Evolutionary conservation across 2,888 invertebrate genomes (phyloP), one percentile per base, ranked within the genome.

Genomic region (Allygus modestus): DNA sequence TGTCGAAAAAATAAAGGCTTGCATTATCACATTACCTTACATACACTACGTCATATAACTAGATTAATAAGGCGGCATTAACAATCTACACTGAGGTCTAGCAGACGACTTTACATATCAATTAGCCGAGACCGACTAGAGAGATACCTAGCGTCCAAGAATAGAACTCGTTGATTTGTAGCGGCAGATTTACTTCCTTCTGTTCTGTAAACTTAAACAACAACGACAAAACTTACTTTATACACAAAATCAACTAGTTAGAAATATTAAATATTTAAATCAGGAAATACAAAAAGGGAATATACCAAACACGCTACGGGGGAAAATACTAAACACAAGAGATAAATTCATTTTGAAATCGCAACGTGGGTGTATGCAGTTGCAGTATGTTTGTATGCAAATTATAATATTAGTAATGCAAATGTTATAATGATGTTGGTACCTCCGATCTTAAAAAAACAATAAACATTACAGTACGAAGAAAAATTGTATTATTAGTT

Each of bases 71-170:
- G 77, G 77, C 77, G 77, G 51, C 41, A 26, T 37, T 77, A 51
- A 77, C 77, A 77, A 77, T 77, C 31, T 46, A 46, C 77, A 46
- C 41, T 51, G 77, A 77, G 46, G n/a, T 26, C 51, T 46, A 77
- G 77, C 77, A 77, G 77, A 77, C 77, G 77, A 77, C 77, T 77
- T 77, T 26, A 46, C 77, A 43, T 77, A 73, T 77, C 77, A 77
- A 77, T 77, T 77, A 77, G 33, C 1, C 41, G 51, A 46, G 77
- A 26, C 65, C 17, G 65, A 65, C 41, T 23, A 17, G 77, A 51
- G 77, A 77, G 77, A 77, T 46, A 77, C 51, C 77, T 77, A 77
- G 46, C 77, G 77, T 51, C 77, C 51, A 77, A 77, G 51, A 77
- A 77, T 77, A 77, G 77, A 77, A 77, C 77, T 77, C 4, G 17